A percentile compares a stretch with the other conserved stretches of the same genome.
These are phyloP conservation scores for Tetragonisca angustula DNA, from an alignment of 2,888 invertebrate genomes.

Conservation along the genomic window DNA sequence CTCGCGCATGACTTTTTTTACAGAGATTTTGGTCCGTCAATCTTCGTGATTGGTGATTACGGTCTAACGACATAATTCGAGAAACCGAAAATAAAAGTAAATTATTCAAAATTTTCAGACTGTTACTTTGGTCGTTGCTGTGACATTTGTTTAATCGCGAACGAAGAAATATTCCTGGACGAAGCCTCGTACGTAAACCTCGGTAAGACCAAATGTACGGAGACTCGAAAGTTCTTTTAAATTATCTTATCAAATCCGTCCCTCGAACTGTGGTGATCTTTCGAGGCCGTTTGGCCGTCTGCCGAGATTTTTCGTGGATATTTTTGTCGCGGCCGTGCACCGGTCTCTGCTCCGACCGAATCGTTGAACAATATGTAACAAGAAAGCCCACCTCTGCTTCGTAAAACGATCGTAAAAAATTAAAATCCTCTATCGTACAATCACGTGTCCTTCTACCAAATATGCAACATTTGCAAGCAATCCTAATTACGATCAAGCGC, in stretches of 20 bases:
- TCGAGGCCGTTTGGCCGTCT: slow-evolving; percentile 77
- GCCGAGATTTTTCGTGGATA: slow-evolving; percentile 81
- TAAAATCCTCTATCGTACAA: neutral
- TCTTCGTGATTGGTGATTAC: neutral
- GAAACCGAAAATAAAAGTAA: neutral
- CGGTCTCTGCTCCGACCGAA: slow-evolving; percentile 50
- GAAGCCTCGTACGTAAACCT: too few relatives aligned
- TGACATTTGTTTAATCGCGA: neutral
- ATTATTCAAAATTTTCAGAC: neutral
- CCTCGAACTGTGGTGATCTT: slow-evolving; percentile 46
- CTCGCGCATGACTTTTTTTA: slow-evolving; percentile 16
- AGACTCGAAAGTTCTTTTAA: slow-evolving; percentile 23
- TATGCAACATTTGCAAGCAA: neutral
- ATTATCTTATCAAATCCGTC: slow-evolving; percentile 76
- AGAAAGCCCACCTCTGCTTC: neutral
- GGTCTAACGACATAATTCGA: neutral
- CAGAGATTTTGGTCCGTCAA: neutral
- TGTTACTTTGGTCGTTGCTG: neutral
- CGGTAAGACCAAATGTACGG: too few relatives aligned
- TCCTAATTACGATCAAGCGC: neutral
- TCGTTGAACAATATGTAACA: slow-evolving; percentile 38
- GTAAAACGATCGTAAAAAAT: neutral
- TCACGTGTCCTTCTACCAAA: neutral
- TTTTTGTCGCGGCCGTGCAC: slow-evolving; percentile 75
- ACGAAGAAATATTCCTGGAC: too few relatives aligned